Conservation (phyloP, 2,888 invertebrate genomes). For the Mesodorylaimus sp. region DNA sequence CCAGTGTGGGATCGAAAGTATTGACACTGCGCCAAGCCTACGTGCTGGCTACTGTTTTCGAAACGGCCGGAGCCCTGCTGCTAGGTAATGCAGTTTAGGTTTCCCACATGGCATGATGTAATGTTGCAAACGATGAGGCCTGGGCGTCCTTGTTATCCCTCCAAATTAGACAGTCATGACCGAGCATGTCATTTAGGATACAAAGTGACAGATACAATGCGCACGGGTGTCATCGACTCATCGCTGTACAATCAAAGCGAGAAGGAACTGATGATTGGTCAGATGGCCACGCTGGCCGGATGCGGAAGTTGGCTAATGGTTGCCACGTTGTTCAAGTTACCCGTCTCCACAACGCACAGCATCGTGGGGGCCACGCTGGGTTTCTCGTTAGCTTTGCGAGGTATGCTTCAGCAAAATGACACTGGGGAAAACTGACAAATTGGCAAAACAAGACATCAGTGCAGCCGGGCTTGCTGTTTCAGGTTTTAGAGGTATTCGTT, state of each 20-base stretch:
- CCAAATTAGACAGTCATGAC: too few species aligned
- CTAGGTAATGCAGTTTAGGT: too few species aligned
- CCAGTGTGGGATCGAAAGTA: conserved; percentile 90
- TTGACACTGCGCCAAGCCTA: conserved; percentile 81
- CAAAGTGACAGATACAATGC: conserved; percentile 88
- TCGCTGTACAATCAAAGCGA: conserved; percentile 60
- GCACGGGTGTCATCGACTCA: conserved; percentile 86
- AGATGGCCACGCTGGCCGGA: conserved; percentile 64
- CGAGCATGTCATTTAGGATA: too few species aligned
- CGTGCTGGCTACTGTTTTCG: conserved; percentile 84
- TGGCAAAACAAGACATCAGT: too few species aligned
- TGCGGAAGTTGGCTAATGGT: conserved; percentile 79
- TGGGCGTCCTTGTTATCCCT: too few species aligned
- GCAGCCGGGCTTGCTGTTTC: too few species aligned
- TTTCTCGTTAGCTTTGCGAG: conserved; percentile 77
- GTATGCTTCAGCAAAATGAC: too few species aligned
- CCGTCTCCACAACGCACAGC: conserved; percentile 97
- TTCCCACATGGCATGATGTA: too few species aligned
- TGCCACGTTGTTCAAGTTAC: conserved; percentile 85
- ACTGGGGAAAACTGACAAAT: too few species aligned
- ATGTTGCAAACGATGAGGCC: too few species aligned
- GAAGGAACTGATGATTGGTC: conserved; percentile 69
- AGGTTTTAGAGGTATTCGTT: conserved; percentile 61
- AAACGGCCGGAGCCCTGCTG: conserved; percentile 79
- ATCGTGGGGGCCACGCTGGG: conserved; percentile 96